phyloP scores from a whole-genome alignment of 2,888 invertebrate species.

The Amiota mariae region DNA sequence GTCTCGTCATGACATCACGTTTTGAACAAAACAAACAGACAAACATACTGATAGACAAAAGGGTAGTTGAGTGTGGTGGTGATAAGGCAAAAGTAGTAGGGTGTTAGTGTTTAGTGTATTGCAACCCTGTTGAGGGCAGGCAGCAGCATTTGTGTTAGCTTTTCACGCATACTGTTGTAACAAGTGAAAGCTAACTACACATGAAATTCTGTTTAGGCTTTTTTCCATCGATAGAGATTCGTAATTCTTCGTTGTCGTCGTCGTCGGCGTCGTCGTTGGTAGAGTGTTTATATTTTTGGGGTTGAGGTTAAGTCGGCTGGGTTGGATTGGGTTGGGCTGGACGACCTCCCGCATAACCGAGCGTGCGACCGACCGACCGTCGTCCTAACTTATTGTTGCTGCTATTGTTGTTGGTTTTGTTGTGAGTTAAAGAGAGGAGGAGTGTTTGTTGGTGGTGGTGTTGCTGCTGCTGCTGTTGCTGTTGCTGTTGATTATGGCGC shows the following conservation, averaged over 20 bases:
- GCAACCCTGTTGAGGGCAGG: not conserved
- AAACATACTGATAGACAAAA: no score
- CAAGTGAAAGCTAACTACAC: slow-evolving; percentile 3
- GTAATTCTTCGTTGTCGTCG: not conserved
- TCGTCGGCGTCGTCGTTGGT: not conserved
- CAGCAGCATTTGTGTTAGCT: not conserved
- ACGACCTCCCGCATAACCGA: slow-evolving; percentile 55
- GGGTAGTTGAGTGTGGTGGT: no score
- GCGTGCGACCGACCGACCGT: slow-evolving; percentile 47
- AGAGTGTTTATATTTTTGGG: not conserved
- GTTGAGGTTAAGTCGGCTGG: not conserved
- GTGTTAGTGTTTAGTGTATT: not conserved
- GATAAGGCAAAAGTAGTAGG: not conserved
- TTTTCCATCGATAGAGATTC: slow-evolving; percentile 30
- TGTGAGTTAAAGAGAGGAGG: not conserved
- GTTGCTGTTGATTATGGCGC: not conserved
- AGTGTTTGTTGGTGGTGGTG: not conserved
- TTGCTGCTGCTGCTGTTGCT: not conserved
- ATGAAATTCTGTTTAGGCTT: slow-evolving; percentile 3
- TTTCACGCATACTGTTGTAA: not conserved
- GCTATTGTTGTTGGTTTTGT: slow-evolving; percentile 34
- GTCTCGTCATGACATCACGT: no score
- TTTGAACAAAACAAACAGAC: no score
- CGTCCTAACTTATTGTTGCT: slow-evolving; percentile 30
- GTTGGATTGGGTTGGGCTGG: not conserved